Evolutionary conservation across 2,888 invertebrate species (phyloP).

Genomic region (Chaitophorus viminalis): DNA sequence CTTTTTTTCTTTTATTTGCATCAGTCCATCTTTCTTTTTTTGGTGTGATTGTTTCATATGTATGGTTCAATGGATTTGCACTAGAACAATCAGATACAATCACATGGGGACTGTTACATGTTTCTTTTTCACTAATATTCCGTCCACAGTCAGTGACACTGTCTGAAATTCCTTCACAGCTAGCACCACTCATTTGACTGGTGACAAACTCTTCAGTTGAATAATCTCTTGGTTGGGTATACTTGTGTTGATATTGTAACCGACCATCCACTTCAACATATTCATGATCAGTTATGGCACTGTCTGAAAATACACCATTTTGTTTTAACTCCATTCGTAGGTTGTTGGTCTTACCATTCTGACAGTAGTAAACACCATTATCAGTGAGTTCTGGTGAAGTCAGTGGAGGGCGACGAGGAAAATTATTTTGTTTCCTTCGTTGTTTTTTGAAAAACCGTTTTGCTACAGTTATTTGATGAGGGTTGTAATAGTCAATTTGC

Average conservation of each 20-base stretch:
- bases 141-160: constrained; percentile 64
- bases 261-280: constrained; percentile 56
- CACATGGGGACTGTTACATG: constrained; percentile 64
- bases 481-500: constrained; percentile 79
- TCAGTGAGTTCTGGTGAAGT: constrained; percentile 56
- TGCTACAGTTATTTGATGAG: constrained; percentile 92
- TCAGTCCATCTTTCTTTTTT: constrained; percentile 52
- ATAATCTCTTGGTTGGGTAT: constrained; percentile 63
- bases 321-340: constrained; percentile 72
- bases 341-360: constrained; percentile 79
- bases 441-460: constrained; percentile 92
- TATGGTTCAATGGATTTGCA: constrained; percentile 56
- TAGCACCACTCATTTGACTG: constrained; percentile 63
- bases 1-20: constrained; percentile 54
- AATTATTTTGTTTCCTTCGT: constrained; percentile 77
- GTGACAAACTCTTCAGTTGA: constrained; percentile 63
- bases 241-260: constrained; percentile 59
- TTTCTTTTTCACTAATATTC: constrained; percentile 64
- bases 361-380: constrained; percentile 43
- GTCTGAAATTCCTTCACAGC: constrained; percentile 63
- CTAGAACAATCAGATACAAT: constrained; percentile 58
- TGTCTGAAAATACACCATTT: constrained; percentile 48
- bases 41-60: constrained; percentile 48
- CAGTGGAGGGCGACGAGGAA: constrained; percentile 66
- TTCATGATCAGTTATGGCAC: constrained; percentile 56